Percentiles rank a stretch among this genome's conserved stretches.
Evolutionary conservation across 2,113 vertebrate genomes (phyloP).

Genomic region (Cebus imitator): DNA sequence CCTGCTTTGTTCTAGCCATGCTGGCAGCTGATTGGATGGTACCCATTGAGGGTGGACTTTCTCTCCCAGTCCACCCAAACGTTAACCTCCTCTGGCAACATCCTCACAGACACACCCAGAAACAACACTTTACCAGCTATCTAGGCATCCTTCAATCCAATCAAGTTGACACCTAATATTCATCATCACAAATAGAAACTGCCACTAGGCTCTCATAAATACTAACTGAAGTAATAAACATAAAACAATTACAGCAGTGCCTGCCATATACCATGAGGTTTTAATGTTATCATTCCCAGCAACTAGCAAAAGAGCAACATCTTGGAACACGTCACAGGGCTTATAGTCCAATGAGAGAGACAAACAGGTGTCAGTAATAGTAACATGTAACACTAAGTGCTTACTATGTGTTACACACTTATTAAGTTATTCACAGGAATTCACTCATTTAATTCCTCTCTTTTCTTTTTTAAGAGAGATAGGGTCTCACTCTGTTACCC

Average conservation of each 20-base stretch:
- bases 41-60: too few species aligned
- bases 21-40: too few species aligned
- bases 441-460: neutral
- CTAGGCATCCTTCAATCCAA: too few species aligned
- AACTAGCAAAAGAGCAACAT: neutral
- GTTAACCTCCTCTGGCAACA: too few species aligned
- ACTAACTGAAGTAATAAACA: neutral
- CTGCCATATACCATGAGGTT: too few species aligned
- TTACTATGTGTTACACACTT: neutral
- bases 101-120: too few species aligned
- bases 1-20: too few species aligned
- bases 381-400: neutral
- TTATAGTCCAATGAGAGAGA: neutral
- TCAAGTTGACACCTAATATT: too few species aligned
- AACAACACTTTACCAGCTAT: too few species aligned
- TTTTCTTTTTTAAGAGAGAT: too few species aligned
- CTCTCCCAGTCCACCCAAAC: too few species aligned
- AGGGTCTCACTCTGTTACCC: too few species aligned
- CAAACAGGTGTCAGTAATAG: neutral
- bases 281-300: neutral
- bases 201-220: neutral
- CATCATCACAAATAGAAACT: neutral
- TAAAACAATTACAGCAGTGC: neutral
- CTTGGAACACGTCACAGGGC: neutral
- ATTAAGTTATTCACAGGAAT: neutral